Conservation (phyloP, 2,797 vertebrate species). For the Benthosema pterotum region DNA sequence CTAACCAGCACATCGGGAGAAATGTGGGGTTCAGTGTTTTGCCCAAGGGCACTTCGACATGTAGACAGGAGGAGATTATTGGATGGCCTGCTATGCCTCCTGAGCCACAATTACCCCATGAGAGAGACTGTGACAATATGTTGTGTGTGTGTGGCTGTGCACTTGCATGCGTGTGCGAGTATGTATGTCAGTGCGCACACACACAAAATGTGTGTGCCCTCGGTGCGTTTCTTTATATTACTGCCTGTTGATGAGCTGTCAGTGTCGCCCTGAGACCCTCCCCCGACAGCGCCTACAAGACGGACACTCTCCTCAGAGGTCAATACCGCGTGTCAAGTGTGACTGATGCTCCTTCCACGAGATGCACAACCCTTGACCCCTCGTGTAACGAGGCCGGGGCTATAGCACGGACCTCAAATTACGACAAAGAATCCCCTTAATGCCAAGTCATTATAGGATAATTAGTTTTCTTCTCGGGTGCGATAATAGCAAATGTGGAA, state of each 20-base stretch:
- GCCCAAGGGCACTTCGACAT: too few relatives aligned
- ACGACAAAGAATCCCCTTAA: slow-evolving; percentile 63
- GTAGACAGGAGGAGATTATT: too few relatives aligned
- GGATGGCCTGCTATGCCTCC: too few relatives aligned
- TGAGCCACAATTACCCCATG: too few relatives aligned
- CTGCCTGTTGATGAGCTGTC: slow-evolving; percentile 53
- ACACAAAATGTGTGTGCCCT: too few relatives aligned
- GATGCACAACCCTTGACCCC: slow-evolving; percentile 59
- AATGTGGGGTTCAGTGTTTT: too few relatives aligned
- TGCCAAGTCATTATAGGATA: slow-evolving; percentile 69
- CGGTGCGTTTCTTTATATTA: slow-evolving; percentile 32
- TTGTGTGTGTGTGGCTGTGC: too few relatives aligned
- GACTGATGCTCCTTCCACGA: slow-evolving; percentile 65
- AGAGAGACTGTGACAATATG: too few relatives aligned
- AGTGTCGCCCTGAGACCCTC: background rate
- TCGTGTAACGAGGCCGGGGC: slow-evolving; percentile 51
- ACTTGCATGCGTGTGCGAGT: too few relatives aligned
- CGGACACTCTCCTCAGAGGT: slow-evolving; percentile 49
- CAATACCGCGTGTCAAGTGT: slow-evolving; percentile 68
- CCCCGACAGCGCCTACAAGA: slow-evolving; percentile 13
- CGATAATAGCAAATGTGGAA: slow-evolving; percentile 61
- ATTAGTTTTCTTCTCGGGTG: slow-evolving; percentile 62
- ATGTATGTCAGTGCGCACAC: too few relatives aligned
- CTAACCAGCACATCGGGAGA: too few relatives aligned
- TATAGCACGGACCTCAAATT: slow-evolving; percentile 45